phyloP scores from a whole-genome alignment of 2,888 invertebrate genomes.

The Arge pagana region DNA sequence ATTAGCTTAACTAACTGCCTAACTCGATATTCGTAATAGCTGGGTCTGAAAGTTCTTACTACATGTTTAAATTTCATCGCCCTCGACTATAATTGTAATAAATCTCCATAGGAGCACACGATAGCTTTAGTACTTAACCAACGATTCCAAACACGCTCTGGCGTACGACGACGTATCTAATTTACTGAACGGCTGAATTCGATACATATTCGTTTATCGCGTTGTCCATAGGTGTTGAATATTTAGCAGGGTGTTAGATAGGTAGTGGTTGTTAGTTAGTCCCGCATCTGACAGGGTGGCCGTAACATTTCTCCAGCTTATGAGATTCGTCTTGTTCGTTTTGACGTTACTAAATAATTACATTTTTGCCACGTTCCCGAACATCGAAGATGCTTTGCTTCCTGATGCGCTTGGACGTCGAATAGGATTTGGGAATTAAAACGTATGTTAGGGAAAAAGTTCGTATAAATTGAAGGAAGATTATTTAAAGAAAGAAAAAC shows the following conservation, averaged over 20 bases:
- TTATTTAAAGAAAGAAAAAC: not conserved
- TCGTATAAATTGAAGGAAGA: too few species aligned
- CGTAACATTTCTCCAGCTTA: slow-evolving; percentile 20
- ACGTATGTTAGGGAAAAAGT: not conserved
- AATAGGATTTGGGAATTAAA: too few species aligned
- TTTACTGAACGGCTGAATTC: not conserved
- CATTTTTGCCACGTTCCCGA: too few species aligned
- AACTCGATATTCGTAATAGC: slow-evolving; percentile 7
- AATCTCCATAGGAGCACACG: slow-evolving; percentile 1
- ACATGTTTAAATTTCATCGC: slow-evolving; percentile 12
- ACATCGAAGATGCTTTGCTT: too few species aligned
- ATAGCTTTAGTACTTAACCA: slow-evolving; percentile 12
- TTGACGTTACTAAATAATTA: too few species aligned
- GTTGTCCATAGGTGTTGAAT: slow-evolving; percentile 22
- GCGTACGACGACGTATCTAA: slow-evolving; percentile 3
- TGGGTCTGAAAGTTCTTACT: slow-evolving; percentile 16
- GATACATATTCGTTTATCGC: not conserved
- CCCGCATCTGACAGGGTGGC: slow-evolving; percentile 20
- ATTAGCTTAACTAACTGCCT: slow-evolving; percentile 17
- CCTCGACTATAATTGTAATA: not conserved
- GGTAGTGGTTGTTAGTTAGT: slow-evolving; percentile 26
- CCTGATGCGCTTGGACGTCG: too few species aligned
- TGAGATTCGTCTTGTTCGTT: too few species aligned
- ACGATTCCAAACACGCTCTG: not conserved
- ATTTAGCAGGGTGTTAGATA: slow-evolving; percentile 32